A percentile compares a stretch with the other conserved stretches of the same genome.
phyloP scores from a whole-genome alignment of 2,797 vertebrate genomes.

The Hypotaenidia okinawae region DNA sequence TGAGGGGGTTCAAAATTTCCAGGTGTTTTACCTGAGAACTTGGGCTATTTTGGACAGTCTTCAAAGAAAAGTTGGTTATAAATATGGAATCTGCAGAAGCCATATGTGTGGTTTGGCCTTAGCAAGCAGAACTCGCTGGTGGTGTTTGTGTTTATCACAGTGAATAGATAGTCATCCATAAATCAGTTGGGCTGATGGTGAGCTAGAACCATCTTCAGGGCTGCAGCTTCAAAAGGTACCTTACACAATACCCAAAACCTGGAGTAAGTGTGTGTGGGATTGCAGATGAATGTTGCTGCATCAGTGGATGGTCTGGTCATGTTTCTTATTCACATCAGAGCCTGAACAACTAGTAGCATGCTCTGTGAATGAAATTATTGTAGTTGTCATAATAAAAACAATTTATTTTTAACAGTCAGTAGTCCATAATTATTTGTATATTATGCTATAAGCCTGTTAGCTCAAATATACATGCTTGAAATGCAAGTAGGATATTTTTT shows the following conservation, averaged over 20 bases:
- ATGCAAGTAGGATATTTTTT: slow-evolving; percentile 28
- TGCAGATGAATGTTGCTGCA: not conserved
- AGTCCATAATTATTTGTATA: not conserved
- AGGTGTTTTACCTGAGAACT: not conserved
- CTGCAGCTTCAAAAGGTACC: not conserved
- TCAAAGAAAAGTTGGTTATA: not conserved
- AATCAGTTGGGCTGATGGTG: not conserved
- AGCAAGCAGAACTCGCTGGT: not conserved
- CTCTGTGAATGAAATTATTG: not conserved
- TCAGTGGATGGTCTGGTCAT: rapidly evolving
- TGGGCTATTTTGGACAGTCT: not conserved
- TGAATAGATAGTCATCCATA: not conserved
- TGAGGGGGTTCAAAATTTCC: not conserved
- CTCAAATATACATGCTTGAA: not conserved
- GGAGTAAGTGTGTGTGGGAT: not conserved
- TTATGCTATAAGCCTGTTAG: not conserved
- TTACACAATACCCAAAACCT: not conserved
- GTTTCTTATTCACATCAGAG: not conserved
- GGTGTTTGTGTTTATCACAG: not conserved
- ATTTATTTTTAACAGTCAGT: not conserved
- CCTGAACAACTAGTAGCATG: not conserved
- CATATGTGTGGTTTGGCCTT: not conserved
- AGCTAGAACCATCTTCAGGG: not conserved
- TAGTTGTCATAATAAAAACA: slow-evolving; percentile 4
- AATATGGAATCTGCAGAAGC: not conserved